Evolutionary conservation across 2,888 invertebrate genomes (phyloP), one percentile per base, ranked within the genome.

Genomic region (Drosophila limbata): DNA sequence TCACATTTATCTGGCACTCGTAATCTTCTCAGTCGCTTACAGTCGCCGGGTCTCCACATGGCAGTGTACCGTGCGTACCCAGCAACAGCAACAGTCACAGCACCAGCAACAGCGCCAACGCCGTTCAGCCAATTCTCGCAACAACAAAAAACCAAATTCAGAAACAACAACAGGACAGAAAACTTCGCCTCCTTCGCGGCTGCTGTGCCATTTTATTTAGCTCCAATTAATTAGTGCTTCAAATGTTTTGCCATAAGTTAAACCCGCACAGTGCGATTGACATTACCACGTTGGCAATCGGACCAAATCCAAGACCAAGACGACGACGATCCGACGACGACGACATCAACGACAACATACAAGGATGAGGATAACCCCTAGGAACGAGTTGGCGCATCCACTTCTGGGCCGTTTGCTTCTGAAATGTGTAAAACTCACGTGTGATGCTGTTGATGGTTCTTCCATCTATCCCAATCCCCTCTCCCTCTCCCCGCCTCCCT

Each of bases 221-320:
- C 90, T 92, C 92, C 92, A 92, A 92, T 92, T 92, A 92, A 92
- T 92, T 92, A 92, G 92, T 92, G 91, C 91, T 91, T 92, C 91
- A 91, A 92, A 92, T 92, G 92, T 91, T 91, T 90, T 91, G 91
- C 92, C 91, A 92, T 92, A 92, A 92, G 91, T 92, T 91, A 90
- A 88, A 85, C 88, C 88, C 85, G 81, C 81, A 84, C 84, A 84
- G 84, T 84, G 87, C 88, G 88, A 86, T 86, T 86, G 85, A 86
- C 85, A 86, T 86, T 86, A 83, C 88, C 85, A 85, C 79, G 70
- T 70, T 83, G 73, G 61, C 83, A 81, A 87, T 87, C 85, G 84
- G 63, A 55, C 40, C 28, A 60, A 35, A 64, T 35, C 73, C 52
- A 67, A 55, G 53, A 33, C 67, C 50, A 47, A 57, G 51, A 8